Evolutionary conservation across 64 coral and sea anemone genomes (phyloP).

Genomic region (Dendrophyllia cribrosa): DNA sequence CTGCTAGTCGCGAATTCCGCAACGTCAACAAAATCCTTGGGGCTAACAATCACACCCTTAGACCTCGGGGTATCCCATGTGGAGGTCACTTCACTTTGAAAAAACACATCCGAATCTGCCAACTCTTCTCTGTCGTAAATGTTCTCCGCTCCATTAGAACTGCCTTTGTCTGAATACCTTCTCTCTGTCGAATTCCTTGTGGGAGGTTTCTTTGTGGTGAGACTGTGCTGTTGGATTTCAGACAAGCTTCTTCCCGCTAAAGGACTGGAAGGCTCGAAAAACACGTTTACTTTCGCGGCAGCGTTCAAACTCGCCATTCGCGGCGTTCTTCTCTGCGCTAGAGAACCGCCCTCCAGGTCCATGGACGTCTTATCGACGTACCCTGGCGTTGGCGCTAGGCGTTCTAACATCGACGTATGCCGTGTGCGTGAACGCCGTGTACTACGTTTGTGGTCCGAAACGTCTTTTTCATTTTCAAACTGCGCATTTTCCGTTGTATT

Average conservation of each 20-base stretch:
- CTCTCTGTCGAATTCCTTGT: constrained; percentile 2
- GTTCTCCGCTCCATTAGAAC: constrained; percentile 6
- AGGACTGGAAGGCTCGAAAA: constrained; percentile 96
- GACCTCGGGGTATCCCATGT: constrained; percentile 13
- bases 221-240: constrained; percentile 87
- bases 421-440: constrained; percentile 53
- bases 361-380: constrained; percentile 96
- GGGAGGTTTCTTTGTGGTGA: constrained; percentile 45
- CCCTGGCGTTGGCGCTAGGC: constrained; percentile 91
- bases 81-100: constrained; percentile 39
- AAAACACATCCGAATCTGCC: constrained; percentile 17
- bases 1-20: background rate
- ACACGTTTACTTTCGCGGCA: constrained; percentile 96
- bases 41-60: constrained; percentile 24
- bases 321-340: constrained; percentile 80
- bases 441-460: constrained; percentile 37
- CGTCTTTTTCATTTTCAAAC: constrained; percentile 53
- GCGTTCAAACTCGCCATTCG: constrained; percentile 99
- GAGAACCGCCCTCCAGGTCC: constrained; percentile 68
- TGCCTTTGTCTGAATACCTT: constrained; percentile 19
- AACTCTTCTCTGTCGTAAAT: background rate
- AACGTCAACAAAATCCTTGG: background rate
- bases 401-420: constrained; percentile 83
- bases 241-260: constrained; percentile 84
- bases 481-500: constrained; percentile 44